Evolutionary conservation across 2,888 invertebrate species (phyloP), one percentile per base, ranked within the genome.

Genomic region (Pachydiplax longipennis): DNA sequence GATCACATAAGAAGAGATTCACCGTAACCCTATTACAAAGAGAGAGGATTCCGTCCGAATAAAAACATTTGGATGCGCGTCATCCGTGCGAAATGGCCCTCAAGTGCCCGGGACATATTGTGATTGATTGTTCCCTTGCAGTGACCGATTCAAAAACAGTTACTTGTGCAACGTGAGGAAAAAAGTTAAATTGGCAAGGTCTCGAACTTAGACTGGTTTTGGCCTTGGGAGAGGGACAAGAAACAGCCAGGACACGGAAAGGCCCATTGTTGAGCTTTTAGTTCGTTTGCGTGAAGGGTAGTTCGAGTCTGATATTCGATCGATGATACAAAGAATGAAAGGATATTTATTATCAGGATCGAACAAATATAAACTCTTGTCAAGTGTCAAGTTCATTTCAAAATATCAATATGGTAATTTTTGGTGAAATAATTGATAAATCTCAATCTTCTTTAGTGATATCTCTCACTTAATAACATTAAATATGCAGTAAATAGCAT

Each of bases 11-110:
- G 87, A 87, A 37, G 82, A 83, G 53, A 61, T 87, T 87, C 87
- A 87, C 87, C 87, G 61, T 61, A 87, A 61, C 61, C 40, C 87
- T 61, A 37, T 65, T 61, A 87, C 48, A 87, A 87, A 87, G 31
- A 37, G 58, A 10, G 37, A n/a, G n/a, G 31, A 37, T 35, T 8
- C 35, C 53, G 22, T 65, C 65, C 65, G 65, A 73, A 73, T 73
- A 73, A 73, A 73, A 73, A 73, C 73, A 73, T 73, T 73, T 25
- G 25, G 25, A 65, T 4, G 65, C 25, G 73, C 31, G 73, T 73
- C 31, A 73, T 73, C 31, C 73, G 73, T 73, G 73, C 73, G 73
- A 31, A 73, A 18, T 73, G 25, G 31, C 1, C n/a, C 31, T 31
- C 12, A 31, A 73, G 31, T 31, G 25, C 25, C 13, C 25, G 73